Base-by-base conservation (phyloP, 1,140 invertebrate species). In the Chymomyza costata region DNA sequence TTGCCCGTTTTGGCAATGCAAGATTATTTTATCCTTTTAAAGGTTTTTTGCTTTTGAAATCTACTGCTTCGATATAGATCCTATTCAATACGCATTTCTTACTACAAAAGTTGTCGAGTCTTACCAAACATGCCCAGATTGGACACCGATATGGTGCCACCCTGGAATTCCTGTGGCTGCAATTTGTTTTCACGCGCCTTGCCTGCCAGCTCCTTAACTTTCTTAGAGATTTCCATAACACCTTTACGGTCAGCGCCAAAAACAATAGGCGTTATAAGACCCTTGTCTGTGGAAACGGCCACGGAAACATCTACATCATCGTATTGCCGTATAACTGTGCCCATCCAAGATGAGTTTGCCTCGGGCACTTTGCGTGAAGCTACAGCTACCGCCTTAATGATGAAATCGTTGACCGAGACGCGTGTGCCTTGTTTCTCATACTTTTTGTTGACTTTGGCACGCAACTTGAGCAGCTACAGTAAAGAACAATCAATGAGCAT, bases 91-190 rank as follows among this genome's bases (percentile, higher is more conserved):
- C n/a, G n/a, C n/a, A n/a, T n/a, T n/a, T n/a, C n/a, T n/a, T n/a
- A n/a, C n/a, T n/a, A n/a, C n/a, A n/a, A n/a, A n/a, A n/a, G n/a
- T n/a, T n/a, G n/a, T n/a, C n/a, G n/a, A 32, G 13, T 46, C 86
- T 71, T 65, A 85, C 96, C 97, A 87, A 95, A 99, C 98, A 99
- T 99, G 74, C 98, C 98, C 47, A 99, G 87, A 88, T 99, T 99
- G 0, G 97, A 99, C 3, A 99, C 92, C 2, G 91, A 93, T 30
- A 94, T 90, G 5, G 91, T 93, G 56, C 92, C 91, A 34, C 97
- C 97, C 90, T 99, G 95, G 86, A 97, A 99, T 87, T 99, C 98
- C 25, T 97, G 93, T 1, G 98, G 98, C 80, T 97, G 92, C 3
- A 99, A 87, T 87, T 97, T 98, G 39, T 95, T 95, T 18, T 95